Conservation (phyloP, 2,113 vertebrate species). For the Alligator mississippiensis region DNA sequence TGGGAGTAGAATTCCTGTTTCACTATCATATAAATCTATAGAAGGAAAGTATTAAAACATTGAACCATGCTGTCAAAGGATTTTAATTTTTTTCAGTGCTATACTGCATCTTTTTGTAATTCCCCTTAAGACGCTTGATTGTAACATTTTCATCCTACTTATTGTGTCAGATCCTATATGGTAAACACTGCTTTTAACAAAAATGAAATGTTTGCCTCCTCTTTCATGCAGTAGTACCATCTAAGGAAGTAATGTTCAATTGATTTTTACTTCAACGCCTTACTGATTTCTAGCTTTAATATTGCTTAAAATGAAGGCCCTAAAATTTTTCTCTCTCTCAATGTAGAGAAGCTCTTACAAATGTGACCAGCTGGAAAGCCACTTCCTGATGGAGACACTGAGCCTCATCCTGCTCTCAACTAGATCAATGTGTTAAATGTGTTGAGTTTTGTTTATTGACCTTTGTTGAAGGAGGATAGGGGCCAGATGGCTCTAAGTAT, state of each 20-base stretch:
- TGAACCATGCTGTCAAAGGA: not conserved
- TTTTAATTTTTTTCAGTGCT: not conserved
- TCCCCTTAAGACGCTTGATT: slow-evolving; percentile 2
- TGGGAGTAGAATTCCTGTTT: not conserved
- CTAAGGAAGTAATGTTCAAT: no score
- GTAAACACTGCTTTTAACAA: not conserved
- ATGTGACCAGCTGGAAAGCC: not conserved
- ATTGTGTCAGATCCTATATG: not conserved
- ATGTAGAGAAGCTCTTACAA: not conserved
- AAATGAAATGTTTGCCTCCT: not conserved
- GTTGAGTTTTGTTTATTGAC: not conserved
- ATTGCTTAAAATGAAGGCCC: no score
- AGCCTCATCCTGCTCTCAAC: not conserved
- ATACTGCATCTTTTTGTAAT: not conserved
- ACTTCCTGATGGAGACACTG: not conserved
- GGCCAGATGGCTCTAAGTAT: not conserved
- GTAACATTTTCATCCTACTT: not conserved
- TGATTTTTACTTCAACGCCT: no score
- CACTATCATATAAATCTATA: not conserved
- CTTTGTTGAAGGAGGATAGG: not conserved
- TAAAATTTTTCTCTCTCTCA: no score
- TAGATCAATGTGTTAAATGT: not conserved
- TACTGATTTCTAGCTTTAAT: no score
- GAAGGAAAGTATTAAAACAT: not conserved
- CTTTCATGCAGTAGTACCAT: not conserved